phyloP scores from a whole-genome alignment of 2,797 vertebrate species.

The Arrhamphus sclerolepis region DNA sequence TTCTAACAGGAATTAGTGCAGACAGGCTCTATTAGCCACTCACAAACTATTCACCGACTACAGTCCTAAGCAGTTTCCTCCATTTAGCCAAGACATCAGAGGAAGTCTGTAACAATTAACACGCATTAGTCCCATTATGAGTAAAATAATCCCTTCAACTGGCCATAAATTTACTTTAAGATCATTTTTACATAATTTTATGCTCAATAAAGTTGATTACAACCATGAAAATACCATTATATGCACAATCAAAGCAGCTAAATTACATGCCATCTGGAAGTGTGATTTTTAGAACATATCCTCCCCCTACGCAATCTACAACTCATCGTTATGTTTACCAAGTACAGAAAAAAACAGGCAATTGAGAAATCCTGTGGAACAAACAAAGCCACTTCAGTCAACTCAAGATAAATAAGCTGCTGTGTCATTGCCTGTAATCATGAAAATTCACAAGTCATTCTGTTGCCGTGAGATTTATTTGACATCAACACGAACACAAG shows the following conservation, averaged over 20 bases:
- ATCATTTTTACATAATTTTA: slow-evolving; percentile 22
- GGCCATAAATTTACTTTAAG: slow-evolving; percentile 29
- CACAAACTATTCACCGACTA: slow-evolving; percentile 9
- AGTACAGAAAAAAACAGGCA: slow-evolving; percentile 43
- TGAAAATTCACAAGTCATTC: slow-evolving; percentile 31
- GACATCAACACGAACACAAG: slow-evolving; percentile 15
- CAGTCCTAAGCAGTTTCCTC: slow-evolving; percentile 4
- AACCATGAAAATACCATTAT: slow-evolving; percentile 21
- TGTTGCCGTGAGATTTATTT: slow-evolving; percentile 30
- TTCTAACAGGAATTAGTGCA: no score
- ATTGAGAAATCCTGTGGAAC: slow-evolving; percentile 46
- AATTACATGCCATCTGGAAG: slow-evolving; percentile 38
- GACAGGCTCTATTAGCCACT: not conserved
- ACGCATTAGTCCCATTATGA: slow-evolving; percentile 7
- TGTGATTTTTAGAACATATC: slow-evolving; percentile 11
- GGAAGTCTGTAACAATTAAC: slow-evolving; percentile 26
- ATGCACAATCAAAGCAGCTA: slow-evolving; percentile 36
- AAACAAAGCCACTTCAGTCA: slow-evolving; percentile 41
- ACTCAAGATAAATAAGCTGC: slow-evolving; percentile 36
- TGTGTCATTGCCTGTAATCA: slow-evolving; percentile 43
- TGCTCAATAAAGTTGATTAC: slow-evolving; percentile 40
- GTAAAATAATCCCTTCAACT: slow-evolving; percentile 24
- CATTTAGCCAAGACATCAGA: slow-evolving; percentile 12
- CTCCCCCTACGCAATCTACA: not conserved
- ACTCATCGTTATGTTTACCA: slow-evolving; percentile 50